phyloP scores from a whole-genome alignment of 1,140 invertebrate species.

The Papilio glaucus region DNA sequence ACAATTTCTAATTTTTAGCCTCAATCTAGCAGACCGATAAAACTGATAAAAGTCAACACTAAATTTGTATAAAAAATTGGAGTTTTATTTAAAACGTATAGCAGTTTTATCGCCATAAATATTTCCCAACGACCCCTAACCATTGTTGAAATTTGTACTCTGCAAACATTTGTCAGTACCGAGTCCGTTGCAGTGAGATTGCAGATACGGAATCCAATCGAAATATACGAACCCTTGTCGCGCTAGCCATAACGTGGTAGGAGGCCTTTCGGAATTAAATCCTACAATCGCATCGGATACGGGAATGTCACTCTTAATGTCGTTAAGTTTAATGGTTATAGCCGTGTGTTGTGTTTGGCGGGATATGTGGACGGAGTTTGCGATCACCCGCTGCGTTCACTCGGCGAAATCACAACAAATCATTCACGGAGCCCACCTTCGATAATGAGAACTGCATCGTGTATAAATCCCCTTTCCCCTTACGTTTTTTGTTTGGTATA shows the following conservation, averaged over 20 bases:
- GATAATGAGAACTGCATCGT: slow-evolving; percentile 74
- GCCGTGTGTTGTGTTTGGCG: slow-evolving; percentile 42
- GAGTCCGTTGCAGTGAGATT: slow-evolving; percentile 70
- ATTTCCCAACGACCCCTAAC: slow-evolving; percentile 52
- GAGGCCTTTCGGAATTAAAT: slow-evolving; percentile 78
- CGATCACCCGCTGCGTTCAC: slow-evolving; percentile 75
- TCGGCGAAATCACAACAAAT: slow-evolving; percentile 80
- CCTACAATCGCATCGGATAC: slow-evolving; percentile 47
- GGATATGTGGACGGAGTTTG: slow-evolving; percentile 69
- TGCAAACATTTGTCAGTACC: slow-evolving; percentile 77
- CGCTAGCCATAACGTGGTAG: slow-evolving; percentile 74
- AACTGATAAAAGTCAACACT: not conserved
- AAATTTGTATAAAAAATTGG: not conserved
- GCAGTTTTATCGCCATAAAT: slow-evolving; percentile 23
- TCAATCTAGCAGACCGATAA: no score
- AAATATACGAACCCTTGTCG: slow-evolving; percentile 78
- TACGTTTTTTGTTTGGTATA: slow-evolving; percentile 61
- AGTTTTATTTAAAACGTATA: not conserved
- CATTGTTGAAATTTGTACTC: slow-evolving; percentile 78
- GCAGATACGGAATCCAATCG: slow-evolving; percentile 79
- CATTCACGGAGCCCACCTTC: slow-evolving; percentile 76
- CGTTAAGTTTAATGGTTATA: slow-evolving; percentile 52
- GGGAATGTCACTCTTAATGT: slow-evolving; percentile 55
- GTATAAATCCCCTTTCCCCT: slow-evolving; percentile 53
- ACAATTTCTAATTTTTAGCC: no score